Evolutionary conservation across 1,140 invertebrate genomes (phyloP).

Genomic region (Oncopodura yosiiana): DNA sequence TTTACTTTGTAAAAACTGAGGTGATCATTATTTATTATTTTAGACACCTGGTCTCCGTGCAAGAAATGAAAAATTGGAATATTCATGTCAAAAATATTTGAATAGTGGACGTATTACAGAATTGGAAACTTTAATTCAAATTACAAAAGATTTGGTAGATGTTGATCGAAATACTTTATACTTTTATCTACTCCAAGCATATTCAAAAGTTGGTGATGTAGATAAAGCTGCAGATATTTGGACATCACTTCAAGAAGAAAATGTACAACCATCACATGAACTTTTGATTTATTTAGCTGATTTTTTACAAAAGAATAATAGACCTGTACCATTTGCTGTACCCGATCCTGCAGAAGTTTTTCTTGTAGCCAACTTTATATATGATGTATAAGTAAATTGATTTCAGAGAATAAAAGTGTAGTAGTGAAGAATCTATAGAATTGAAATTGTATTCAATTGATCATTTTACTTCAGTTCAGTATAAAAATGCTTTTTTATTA

Average conservation of each 20-base stretch:
- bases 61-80: constrained; percentile 48
- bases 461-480: neutral
- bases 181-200: constrained; percentile 57
- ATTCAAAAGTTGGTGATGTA: constrained; percentile 50
- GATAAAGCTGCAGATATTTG: constrained; percentile 64
- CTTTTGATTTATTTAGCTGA: constrained; percentile 56
- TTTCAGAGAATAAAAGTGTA: no score
- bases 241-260: constrained; percentile 72
- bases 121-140: constrained; percentile 60
- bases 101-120: constrained; percentile 54
- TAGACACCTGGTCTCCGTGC: constrained; percentile 58
- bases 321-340: constrained; percentile 57
- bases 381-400: no score
- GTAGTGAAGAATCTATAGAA: no score
- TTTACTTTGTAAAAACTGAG: neutral
- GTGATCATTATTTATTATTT: constrained; percentile 1
- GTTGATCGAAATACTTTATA: constrained; percentile 64
- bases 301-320: constrained; percentile 53
- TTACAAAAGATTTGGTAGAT: constrained; percentile 60
- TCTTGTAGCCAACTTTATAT: no score
- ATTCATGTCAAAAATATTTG: constrained; percentile 48
- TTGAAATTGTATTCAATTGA: no score
- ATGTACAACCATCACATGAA: constrained; percentile 54
- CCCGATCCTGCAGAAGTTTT: constrained; percentile 39
- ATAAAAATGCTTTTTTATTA: no score